Evolutionary conservation across 2,888 invertebrate species (phyloP).

Genomic region (Morinoia aosen): DNA sequence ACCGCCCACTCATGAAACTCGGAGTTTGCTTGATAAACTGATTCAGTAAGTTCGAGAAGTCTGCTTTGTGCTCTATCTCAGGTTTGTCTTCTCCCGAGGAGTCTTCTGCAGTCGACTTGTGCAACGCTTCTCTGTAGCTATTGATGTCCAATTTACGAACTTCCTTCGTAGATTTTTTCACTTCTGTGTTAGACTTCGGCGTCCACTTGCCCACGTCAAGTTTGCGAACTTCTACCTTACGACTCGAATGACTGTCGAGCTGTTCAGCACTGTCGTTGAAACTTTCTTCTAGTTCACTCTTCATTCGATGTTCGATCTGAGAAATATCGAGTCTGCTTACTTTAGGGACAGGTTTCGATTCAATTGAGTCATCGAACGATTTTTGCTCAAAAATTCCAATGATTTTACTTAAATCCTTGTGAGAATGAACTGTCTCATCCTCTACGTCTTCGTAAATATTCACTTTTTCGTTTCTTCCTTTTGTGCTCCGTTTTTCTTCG

Average conservation of each 20-base stretch:
- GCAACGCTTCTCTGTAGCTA: slow-evolving; percentile 27
- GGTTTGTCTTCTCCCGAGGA: not conserved
- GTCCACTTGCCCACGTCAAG: not conserved
- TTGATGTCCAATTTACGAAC: not conserved
- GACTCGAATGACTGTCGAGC: not conserved
- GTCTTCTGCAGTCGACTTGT: not conserved
- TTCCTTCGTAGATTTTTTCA: not conserved
- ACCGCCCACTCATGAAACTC: slow-evolving; percentile 15
- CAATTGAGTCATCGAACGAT: not conserved
- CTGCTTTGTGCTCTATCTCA: slow-evolving; percentile 17
- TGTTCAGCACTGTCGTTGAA: not conserved
- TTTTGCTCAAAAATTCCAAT: slow-evolving; percentile 9
- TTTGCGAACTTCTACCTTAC: not conserved
- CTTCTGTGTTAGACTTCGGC: not conserved
- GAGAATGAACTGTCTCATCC: not conserved
- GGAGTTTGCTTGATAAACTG: not conserved
- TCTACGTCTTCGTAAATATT: not conserved
- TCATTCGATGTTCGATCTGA: not conserved
- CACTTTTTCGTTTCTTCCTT: not conserved
- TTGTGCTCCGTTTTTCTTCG: not conserved
- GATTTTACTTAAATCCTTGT: not conserved
- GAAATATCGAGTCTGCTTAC: slow-evolving; percentile 28
- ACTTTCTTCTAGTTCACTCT: not conserved
- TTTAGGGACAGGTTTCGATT: not conserved
- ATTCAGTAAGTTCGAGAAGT: not conserved